Conservation (phyloP, 2,888 invertebrate genomes). For the Ophion ventricosus region DNA sequence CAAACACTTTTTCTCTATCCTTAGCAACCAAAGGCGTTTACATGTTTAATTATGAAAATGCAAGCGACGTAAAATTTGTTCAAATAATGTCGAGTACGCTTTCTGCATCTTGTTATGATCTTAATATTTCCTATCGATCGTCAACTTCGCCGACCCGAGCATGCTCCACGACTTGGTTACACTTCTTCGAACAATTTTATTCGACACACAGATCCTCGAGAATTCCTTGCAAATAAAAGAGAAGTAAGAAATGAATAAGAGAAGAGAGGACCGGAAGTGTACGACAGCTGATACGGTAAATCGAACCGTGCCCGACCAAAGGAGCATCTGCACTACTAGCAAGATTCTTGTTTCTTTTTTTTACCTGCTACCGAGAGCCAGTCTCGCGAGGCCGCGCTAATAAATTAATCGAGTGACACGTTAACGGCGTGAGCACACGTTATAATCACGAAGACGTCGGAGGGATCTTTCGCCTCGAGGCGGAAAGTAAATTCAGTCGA, state of each 20-base stretch:
- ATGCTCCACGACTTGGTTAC: not conserved
- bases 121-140: not conserved
- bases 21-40: too few species aligned
- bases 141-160: not conserved
- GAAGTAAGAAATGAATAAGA: not conserved
- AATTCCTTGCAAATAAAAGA: not conserved
- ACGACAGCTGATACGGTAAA: constrained; percentile 40
- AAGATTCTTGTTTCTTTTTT: constrained; percentile 25
- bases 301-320: constrained; percentile 59
- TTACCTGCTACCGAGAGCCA: constrained; percentile 9
- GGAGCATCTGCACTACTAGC: constrained; percentile 54
- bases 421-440: constrained; percentile 61
- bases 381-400: constrained; percentile 45
- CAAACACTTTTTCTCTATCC: too few species aligned
- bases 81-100: not conserved
- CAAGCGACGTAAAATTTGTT: too few species aligned
- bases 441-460: constrained; percentile 62
- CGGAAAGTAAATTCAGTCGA: constrained; percentile 49
- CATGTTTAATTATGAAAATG: too few species aligned
- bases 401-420: constrained; percentile 67
- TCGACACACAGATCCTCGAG: not conserved
- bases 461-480: constrained; percentile 57
- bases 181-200: not conserved
- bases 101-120: not conserved
- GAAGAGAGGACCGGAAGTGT: constrained; percentile 39